Evolutionary conservation across 2,888 invertebrate species (phyloP).

Genomic region (Mesochorus sp.): DNA sequence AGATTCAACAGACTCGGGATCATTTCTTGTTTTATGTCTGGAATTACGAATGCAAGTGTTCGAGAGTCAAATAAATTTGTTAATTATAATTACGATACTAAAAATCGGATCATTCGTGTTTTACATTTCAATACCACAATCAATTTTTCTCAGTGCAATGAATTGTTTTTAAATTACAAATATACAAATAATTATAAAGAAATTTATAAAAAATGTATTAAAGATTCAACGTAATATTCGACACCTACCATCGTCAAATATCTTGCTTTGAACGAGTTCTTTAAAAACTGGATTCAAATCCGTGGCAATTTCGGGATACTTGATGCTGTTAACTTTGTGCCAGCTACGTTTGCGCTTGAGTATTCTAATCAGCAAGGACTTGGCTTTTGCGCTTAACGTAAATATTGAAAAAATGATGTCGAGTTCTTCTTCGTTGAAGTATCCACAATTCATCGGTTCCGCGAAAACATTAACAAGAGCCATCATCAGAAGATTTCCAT

Average conservation of each 20-base stretch:
- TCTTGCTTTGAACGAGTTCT: slow-evolving; percentile 47
- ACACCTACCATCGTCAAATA: slow-evolving; percentile 36
- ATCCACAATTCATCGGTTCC: slow-evolving; percentile 75
- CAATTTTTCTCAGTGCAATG: no score
- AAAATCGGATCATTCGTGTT: no score
- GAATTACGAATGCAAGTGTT: no score
- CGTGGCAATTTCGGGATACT: slow-evolving; percentile 67
- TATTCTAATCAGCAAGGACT: slow-evolving; percentile 74
- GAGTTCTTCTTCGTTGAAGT: slow-evolving; percentile 73
- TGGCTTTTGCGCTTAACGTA: slow-evolving; percentile 68
- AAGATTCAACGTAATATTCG: no score
- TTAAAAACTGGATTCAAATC: slow-evolving; percentile 64
- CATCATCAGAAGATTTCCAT: slow-evolving; percentile 69
- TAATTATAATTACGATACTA: no score
- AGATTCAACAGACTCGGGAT: slow-evolving; percentile 67
- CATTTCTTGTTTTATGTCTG: slow-evolving; percentile 64
- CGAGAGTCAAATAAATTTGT: no score
- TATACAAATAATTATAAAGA: no score
- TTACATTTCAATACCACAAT: no score
- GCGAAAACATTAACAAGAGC: slow-evolving; percentile 71
- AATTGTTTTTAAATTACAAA: no score
- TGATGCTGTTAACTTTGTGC: slow-evolving; percentile 67
- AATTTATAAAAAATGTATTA: no score
- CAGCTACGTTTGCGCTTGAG: slow-evolving; percentile 72
- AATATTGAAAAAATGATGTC: slow-evolving; percentile 71